Percentiles rank a stretch among this genome's conserved stretches.
Evolutionary conservation across 2,888 invertebrate genomes (phyloP).

Genomic region (Teleiodes luculella): DNA sequence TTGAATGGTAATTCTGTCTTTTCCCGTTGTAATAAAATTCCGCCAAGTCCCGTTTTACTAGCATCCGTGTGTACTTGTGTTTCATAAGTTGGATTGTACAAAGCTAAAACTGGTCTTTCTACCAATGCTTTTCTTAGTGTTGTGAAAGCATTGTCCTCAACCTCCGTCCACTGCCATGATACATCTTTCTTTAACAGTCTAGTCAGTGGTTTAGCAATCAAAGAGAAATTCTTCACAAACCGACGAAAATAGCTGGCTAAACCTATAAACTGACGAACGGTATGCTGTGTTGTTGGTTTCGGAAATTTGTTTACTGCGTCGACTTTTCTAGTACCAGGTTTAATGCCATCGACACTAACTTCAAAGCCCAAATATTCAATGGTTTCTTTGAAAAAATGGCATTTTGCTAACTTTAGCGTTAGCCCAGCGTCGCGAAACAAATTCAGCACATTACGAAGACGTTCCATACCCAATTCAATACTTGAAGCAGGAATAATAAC

Average conservation of each 20-base stretch:
- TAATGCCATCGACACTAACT: slow-evolving; percentile 20
- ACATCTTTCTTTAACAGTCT: slow-evolving; percentile 19
- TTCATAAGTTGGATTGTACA: slow-evolving; percentile 11
- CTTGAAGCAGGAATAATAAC: slow-evolving; percentile 17
- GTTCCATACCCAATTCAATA: slow-evolving; percentile 12
- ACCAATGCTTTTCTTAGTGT: slow-evolving; percentile 11
- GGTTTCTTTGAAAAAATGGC: slow-evolving; percentile 18
- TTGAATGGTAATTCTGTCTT: neutral
- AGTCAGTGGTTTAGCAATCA: slow-evolving; percentile 20
- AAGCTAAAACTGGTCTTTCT: slow-evolving; percentile 8
- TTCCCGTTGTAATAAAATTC: slow-evolving; percentile 15
- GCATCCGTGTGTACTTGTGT: slow-evolving; percentile 19
- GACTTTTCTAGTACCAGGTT: slow-evolving; percentile 20
- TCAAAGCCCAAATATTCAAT: slow-evolving; percentile 23
- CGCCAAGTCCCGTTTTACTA: slow-evolving; percentile 15
- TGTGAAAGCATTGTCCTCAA: slow-evolving; percentile 13
- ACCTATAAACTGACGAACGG: slow-evolving; percentile 24
- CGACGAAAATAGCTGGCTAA: slow-evolving; percentile 23
- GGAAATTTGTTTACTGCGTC: slow-evolving; percentile 22
- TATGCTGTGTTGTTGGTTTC: slow-evolving; percentile 17
- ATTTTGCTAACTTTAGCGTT: slow-evolving; percentile 21
- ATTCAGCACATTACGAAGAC: slow-evolving; percentile 7
- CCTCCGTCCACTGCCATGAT: slow-evolving; percentile 23
- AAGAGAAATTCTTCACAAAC: slow-evolving; percentile 21
- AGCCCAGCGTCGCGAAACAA: slow-evolving; percentile 13